Percentiles rank a stretch among this genome's conserved stretches.
phyloP scores from a whole-genome alignment of 2,888 invertebrate genomes.

The Argyresthia goedartella region DNA sequence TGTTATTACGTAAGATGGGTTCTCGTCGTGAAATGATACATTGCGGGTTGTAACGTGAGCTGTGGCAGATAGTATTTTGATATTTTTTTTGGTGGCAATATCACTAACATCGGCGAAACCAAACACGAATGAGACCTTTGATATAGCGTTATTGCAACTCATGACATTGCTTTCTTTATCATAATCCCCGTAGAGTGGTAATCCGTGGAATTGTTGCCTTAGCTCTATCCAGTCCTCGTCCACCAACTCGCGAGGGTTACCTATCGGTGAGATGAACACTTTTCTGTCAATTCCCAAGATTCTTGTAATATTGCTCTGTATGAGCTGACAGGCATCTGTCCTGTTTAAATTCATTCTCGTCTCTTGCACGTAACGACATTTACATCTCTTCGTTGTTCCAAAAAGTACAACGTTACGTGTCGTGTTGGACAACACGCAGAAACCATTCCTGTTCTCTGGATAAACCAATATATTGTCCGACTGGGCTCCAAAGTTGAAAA shows the following conservation, averaged over 20 bases:
- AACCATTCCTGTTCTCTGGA: slow-evolving; percentile 47
- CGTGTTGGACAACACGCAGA: slow-evolving; percentile 42
- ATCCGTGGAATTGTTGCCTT: slow-evolving; percentile 9
- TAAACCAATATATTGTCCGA: slow-evolving; percentile 21
- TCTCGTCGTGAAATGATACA: slow-evolving; percentile 30
- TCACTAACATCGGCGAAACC: slow-evolving; percentile 31
- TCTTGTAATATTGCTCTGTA: slow-evolving; percentile 32
- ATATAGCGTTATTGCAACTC: slow-evolving; percentile 40
- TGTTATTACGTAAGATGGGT: slow-evolving; percentile 35
- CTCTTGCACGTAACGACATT: slow-evolving; percentile 40
- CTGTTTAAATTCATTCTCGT: slow-evolving; percentile 20
- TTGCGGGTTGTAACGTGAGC: slow-evolving; percentile 25
- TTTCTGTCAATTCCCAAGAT: slow-evolving; percentile 24
- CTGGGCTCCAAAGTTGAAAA: slow-evolving; percentile 28
- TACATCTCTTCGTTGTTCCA: slow-evolving; percentile 54
- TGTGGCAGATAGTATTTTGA: slow-evolving; percentile 34
- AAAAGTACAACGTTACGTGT: slow-evolving; percentile 48
- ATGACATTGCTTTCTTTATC: slow-evolving; percentile 28
- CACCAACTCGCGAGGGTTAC: slow-evolving; percentile 34
- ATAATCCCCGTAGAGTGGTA: slow-evolving; percentile 31
- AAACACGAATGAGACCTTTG: slow-evolving; percentile 33
- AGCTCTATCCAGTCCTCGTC: slow-evolving; percentile 42
- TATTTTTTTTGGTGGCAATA: slow-evolving; percentile 15
- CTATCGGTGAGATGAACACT: slow-evolving; percentile 37
- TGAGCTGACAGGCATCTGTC: slow-evolving; percentile 29